phyloP scores from a whole-genome alignment of 2,797 vertebrate genomes.

The Molossus molossus region DNA sequence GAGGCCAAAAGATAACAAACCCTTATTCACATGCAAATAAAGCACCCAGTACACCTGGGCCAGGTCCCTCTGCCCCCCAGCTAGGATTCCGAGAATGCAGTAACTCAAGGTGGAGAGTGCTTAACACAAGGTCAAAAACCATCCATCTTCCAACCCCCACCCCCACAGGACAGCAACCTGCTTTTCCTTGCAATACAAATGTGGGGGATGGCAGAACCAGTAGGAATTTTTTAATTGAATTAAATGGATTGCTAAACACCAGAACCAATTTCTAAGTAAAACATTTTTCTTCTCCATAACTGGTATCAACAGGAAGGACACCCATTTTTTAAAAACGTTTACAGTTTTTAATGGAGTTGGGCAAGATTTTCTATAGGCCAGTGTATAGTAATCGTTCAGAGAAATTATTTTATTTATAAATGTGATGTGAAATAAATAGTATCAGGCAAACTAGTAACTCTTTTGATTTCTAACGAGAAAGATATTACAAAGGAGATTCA shows the following conservation, averaged over 20 bases:
- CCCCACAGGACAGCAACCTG: neutral
- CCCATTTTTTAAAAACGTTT: neutral
- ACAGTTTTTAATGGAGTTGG: neutral
- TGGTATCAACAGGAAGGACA: neutral
- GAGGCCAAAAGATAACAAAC: too few relatives aligned
- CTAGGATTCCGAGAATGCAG: too few relatives aligned
- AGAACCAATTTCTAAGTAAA: slow-evolving; percentile 38
- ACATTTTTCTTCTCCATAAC: neutral
- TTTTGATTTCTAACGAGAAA: neutral
- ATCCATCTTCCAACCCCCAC: too few relatives aligned
- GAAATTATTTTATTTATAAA: neutral
- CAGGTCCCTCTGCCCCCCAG: too few relatives aligned
- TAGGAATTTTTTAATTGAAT: neutral
- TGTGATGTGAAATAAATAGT: neutral
- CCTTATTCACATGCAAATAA: too few relatives aligned
- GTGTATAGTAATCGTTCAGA: neutral
- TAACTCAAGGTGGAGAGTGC: too few relatives aligned
- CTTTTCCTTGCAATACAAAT: slow-evolving; percentile 5
- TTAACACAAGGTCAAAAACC: too few relatives aligned
- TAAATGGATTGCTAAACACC: neutral
- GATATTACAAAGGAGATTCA: neutral
- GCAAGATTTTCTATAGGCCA: neutral
- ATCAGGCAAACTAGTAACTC: neutral
- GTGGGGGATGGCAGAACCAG: neutral
- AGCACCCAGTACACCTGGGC: too few relatives aligned